Conservation (phyloP, 2,113 vertebrate genomes). For the Saccopteryx bilineata region DNA sequence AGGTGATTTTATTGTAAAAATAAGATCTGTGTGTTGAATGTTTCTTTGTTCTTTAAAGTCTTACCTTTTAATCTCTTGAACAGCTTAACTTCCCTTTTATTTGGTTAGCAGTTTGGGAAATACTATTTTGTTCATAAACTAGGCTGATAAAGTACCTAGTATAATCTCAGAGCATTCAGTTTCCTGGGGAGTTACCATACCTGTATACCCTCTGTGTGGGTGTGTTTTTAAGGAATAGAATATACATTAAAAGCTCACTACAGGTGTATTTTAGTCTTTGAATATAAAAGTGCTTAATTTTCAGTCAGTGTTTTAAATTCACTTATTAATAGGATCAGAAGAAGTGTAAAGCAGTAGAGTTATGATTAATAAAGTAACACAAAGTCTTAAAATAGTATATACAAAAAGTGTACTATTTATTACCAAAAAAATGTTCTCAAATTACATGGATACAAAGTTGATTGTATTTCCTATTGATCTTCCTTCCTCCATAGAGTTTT, state of each 20-base stretch:
- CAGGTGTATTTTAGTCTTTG: not conserved
- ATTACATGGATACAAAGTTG: slow-evolving; percentile 20
- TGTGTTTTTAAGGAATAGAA: not conserved
- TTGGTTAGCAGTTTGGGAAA: slow-evolving; percentile 37
- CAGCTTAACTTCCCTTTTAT: slow-evolving; percentile 4
- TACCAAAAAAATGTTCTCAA: slow-evolving; percentile 13
- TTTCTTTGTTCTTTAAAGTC: not conserved
- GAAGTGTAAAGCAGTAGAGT: not conserved
- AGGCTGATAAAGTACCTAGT: not conserved
- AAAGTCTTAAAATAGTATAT: slow-evolving; percentile 23
- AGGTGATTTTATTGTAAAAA: slow-evolving; percentile 42
- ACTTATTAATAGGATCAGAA: not conserved
- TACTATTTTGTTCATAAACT: not conserved
- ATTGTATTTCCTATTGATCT: not conserved
- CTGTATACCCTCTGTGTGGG: not conserved
- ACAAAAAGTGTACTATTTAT: not conserved
- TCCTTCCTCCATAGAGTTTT: not conserved
- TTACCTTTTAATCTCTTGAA: not conserved
- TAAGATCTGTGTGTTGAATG: not conserved
- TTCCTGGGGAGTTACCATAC: not conserved
- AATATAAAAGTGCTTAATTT: slow-evolving; percentile 19
- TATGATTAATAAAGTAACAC: not conserved
- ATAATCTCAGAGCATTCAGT: not conserved
- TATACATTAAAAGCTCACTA: slow-evolving; percentile 29
- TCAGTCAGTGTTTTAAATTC: slow-evolving; percentile 6